Conservation (phyloP, 2,888 invertebrate genomes). For the Lamellibrachia satsuma region DNA sequence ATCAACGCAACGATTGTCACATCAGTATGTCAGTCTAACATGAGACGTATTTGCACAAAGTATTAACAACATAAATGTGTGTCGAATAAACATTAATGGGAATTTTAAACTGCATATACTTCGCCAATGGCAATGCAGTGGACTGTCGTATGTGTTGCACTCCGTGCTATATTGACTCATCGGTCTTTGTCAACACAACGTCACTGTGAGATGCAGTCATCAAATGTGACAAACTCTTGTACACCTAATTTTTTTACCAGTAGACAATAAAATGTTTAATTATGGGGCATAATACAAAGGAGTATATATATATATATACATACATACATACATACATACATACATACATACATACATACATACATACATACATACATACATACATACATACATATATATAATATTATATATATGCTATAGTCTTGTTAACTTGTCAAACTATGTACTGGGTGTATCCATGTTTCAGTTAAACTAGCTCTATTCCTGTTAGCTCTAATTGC, state of each 20-base stretch:
- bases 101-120: not conserved
- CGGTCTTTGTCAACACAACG: too few relatives aligned
- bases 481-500: too few relatives aligned
- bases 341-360: not conserved
- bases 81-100: not conserved
- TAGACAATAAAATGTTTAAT: too few relatives aligned
- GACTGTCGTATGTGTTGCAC: not conserved
- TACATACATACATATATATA: not conserved
- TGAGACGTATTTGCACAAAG: not conserved
- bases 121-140: not conserved
- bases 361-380: not conserved
- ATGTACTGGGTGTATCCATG: too few relatives aligned
- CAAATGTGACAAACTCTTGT: not conserved
- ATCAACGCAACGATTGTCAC: not conserved
- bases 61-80: not conserved
- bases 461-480: too few relatives aligned
- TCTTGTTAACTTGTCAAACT: too few relatives aligned
- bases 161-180: not conserved
- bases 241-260: not conserved
- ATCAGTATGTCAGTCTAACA: not conserved
- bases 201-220: not conserved
- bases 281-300: not conserved
- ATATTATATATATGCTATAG: not conserved
- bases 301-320: slow-evolving; percentile 25
- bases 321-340: not conserved